Base-by-base conservation (phyloP, 2,113 vertebrate genomes). In the Brachionichthys hirsutus region DNA sequence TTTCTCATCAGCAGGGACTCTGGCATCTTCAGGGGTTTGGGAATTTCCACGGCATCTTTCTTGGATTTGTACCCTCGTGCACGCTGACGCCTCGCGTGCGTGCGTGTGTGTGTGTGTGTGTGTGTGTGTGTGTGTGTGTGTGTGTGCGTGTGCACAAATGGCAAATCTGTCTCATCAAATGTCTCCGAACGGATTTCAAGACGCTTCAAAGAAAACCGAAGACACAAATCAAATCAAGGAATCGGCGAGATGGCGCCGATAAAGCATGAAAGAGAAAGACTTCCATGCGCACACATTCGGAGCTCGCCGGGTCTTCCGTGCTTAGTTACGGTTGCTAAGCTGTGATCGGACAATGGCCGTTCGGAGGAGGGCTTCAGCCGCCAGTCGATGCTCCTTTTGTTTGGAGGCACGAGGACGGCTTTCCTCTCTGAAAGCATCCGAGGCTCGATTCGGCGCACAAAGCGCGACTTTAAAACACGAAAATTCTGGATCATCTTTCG, bases 401-500 rank as follows among this genome's bases (percentile, higher is more conserved):
- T n/a, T 15, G 15, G 49, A 10, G 20, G 43, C 14, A 15, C 13
- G 22, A 45, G 58, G 24, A 35, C 46, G 22, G 18, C 10, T 62
- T 50, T 17, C 40, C 58, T 17, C 42, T 54, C 17, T 35, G 19
- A 65, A 34, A 14, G 47, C 58, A 8, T 16, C 49, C 9, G 22
- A 24, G 56, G 67, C 52, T 56, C 10, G 18, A 56, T 38, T 35
- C 14, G 4, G 7, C 16, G 44, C 42, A 51, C 51, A 71, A 46
- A 17, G 10, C 0, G 14, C n/a, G 48, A 64, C 61, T 58, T 72
- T 35, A 56, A 36, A n/a, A 62, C 24, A 45, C 36, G 54, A 72
- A 58, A 65, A 65, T 54, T 35, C 15, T 49, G 57, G 68, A 63
- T 77, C 68, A 72, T 77, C 68, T 77, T 54, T 50, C 16, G 51